Base-by-base conservation (phyloP, 2,113 vertebrate species). In the Australoheros scitulus region DNA sequence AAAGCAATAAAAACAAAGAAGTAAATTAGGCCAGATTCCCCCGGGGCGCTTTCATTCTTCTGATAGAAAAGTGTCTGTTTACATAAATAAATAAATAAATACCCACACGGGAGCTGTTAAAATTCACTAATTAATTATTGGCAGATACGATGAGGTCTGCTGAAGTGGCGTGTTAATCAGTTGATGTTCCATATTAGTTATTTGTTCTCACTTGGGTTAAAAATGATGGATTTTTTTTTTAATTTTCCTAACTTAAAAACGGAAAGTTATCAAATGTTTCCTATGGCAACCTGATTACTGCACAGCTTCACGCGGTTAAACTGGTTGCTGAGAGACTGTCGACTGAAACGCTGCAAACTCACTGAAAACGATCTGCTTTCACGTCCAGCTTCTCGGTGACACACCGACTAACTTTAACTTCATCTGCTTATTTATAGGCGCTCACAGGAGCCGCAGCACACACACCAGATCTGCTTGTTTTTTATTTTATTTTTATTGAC, bases 41-140 rank as follows among this genome's bases (percentile, higher is more conserved):
- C 14, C 13, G 24, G 60, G 76, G 57, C 6, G 9, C 0, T 61
- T 41, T 76, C 72, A 63, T 88, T 70, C 68, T 41, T 74, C 10
- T 11, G 5, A 41, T 76, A 14, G 26, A 70, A 61, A 87, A 76
- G 14, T 74, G 72, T 77, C 72, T 87, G 64, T 85, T 82, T 82
- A 70, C 50, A 47, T 26, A 26, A 82, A 47, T 13, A 47, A 43
- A 22, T 15, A 80, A 22, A 64, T 15, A 70, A 57, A 1, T 81
- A 61, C 26, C 11, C 82, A 82, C 61, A 55, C 6, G 11, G 87
- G 72, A 85, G 9, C 38, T 5, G 24, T 84, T 85, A 75, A 70
- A 82, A 84, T 47, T 26, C 41, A 80, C 50, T 79, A 82, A 88
- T 85, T 82, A 76, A 88, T 88, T 87, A 83, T 61, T 89, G 85